Percentiles rank a stretch among this genome's conserved stretches.
Evolutionary conservation across 1,140 invertebrate species (phyloP).

Genomic region (Papilio dardanus): DNA sequence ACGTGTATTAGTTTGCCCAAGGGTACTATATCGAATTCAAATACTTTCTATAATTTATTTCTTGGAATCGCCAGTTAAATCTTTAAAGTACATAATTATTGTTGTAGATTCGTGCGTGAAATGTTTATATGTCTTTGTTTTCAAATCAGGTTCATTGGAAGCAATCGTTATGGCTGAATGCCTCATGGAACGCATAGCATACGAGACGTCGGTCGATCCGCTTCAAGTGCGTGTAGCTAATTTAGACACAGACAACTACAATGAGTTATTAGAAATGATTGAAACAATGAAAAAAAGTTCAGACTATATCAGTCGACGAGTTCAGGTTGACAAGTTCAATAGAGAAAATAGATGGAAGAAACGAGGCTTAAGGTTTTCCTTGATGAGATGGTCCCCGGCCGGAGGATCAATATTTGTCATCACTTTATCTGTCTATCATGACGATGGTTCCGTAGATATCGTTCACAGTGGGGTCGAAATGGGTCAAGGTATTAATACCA

Average conservation of each 20-base stretch:
- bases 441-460: slow-evolving; percentile 89
- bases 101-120: neutral
- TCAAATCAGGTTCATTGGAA: slow-evolving; percentile 84
- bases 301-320: slow-evolving; percentile 84
- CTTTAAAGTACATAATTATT: too few species aligned
- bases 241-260: slow-evolving; percentile 75
- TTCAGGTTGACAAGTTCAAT: slow-evolving; percentile 85
- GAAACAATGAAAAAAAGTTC: slow-evolving; percentile 78
- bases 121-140: slow-evolving; percentile 36
- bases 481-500: slow-evolving; percentile 91
- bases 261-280: slow-evolving; percentile 58
- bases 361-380: slow-evolving; percentile 86
- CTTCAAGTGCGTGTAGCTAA: slow-evolving; percentile 86
- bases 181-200: slow-evolving; percentile 92
- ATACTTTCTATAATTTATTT: too few species aligned
- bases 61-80: too few species aligned
- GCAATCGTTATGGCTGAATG: slow-evolving; percentile 87
- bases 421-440: slow-evolving; percentile 87
- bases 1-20: too few species aligned
- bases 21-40: too few species aligned
- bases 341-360: slow-evolving; percentile 90
- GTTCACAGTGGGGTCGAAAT: slow-evolving; percentile 91
- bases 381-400: slow-evolving; percentile 84
- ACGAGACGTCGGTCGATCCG: slow-evolving; percentile 86
- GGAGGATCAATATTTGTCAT: slow-evolving; percentile 83